These are phyloP conservation scores for Drosophila virilis DNA, from an alignment of 1,140 invertebrate genomes.

Conservation along the genomic window DNA sequence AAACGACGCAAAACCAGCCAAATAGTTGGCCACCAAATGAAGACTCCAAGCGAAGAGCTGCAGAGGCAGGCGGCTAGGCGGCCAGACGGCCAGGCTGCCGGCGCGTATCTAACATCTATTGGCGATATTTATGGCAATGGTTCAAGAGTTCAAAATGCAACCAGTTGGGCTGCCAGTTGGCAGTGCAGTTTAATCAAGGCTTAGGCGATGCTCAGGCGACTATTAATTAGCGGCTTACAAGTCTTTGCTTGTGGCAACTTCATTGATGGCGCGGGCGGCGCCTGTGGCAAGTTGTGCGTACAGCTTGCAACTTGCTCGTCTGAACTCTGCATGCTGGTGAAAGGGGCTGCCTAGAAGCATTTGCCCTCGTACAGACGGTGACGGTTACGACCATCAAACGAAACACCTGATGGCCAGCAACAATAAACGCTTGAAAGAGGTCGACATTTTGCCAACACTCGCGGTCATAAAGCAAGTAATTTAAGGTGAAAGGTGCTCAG, in stretches of 20 bases:
- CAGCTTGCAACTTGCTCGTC: background rate
- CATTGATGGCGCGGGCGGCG: constrained; percentile 11
- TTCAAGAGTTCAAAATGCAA: constrained; percentile 66
- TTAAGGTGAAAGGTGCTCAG: constrained; percentile 78
- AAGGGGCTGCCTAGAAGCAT: constrained; percentile 28
- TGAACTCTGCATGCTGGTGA: constrained; percentile 11
- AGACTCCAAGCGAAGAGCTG: constrained; percentile 37
- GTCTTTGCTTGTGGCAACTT: constrained; percentile 27
- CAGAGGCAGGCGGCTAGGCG: background rate
- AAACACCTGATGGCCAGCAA: constrained; percentile 63
- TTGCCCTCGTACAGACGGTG: constrained; percentile 1
- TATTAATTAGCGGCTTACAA: constrained; percentile 75
- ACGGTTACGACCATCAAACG: constrained; percentile 8
- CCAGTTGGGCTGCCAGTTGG: constrained; percentile 30
- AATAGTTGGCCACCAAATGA: constrained; percentile 45
- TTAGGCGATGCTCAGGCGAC: constrained; percentile 46
- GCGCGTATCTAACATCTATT: constrained; percentile 69
- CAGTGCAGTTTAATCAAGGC: constrained; percentile 67
- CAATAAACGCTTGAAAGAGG: constrained; percentile 64
- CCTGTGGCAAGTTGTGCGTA: constrained; percentile 10
- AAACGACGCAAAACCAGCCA: constrained; percentile 52
- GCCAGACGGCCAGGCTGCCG: constrained; percentile 7
- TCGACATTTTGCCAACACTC: constrained; percentile 59
- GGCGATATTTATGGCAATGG: constrained; percentile 73
- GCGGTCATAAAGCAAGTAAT: constrained; percentile 78